Percentiles rank a stretch among this genome's conserved stretches.
phyloP scores from a whole-genome alignment of 1,140 invertebrate genomes.

The Drosophila lini region DNA sequence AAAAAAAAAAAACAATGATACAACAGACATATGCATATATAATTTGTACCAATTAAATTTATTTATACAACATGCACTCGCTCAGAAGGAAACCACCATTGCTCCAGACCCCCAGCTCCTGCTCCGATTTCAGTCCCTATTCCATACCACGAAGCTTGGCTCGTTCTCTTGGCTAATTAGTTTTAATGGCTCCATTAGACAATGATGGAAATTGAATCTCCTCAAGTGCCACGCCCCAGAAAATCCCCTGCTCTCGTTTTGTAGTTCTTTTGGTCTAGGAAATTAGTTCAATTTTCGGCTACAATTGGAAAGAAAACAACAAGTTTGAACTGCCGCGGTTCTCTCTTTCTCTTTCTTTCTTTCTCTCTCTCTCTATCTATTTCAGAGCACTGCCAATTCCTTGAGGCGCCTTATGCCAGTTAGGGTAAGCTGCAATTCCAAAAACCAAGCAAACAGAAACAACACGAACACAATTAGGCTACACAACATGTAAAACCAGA shows the following conservation, averaged over 20 bases:
- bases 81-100: conserved; percentile 26
- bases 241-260: conserved; percentile 18
- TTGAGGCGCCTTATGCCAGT: conserved; percentile 81
- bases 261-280: conserved; percentile 57
- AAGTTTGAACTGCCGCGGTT: conserved; percentile 73
- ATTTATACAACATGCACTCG: conserved; percentile 60
- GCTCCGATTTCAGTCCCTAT: conserved; percentile 39
- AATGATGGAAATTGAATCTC: conserved; percentile 47
- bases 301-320: conserved; percentile 52
- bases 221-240: conserved; percentile 40
- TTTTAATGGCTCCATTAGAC: conserved; percentile 56
- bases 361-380: conserved; percentile 68
- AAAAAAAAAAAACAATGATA: conserved; percentile 25
- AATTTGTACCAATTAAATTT: conserved; percentile 78
- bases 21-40: conserved; percentile 58
- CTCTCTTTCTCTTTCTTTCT: conserved; percentile 62
- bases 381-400: conserved; percentile 78
- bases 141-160: conserved; percentile 34
- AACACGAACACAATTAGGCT: conserved; percentile 40
- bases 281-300: conserved; percentile 63
- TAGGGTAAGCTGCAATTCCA: conserved; percentile 80
- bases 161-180: conserved; percentile 48
- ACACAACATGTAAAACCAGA: conserved; percentile 17
- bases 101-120: conserved; percentile 9
- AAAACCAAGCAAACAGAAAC: conserved; percentile 43